phyloP scores from a whole-genome alignment of 2,113 vertebrate genomes.

The Pao palembangensis region DNA sequence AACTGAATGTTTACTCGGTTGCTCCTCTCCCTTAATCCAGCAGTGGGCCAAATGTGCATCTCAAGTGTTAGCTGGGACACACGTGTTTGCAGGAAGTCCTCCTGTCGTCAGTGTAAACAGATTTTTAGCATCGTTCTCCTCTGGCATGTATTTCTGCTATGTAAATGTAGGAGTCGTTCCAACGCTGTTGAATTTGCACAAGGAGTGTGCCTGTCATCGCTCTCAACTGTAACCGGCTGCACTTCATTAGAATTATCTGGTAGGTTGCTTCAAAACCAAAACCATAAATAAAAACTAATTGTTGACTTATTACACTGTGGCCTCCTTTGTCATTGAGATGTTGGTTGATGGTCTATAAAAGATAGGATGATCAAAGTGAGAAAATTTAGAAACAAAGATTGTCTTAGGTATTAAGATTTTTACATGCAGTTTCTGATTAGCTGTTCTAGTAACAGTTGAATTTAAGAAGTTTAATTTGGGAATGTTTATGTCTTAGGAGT shows the following conservation, averaged over 20 bases:
- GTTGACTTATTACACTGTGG: slow-evolving; percentile 58
- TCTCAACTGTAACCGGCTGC: slow-evolving; percentile 68
- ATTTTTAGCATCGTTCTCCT: slow-evolving; percentile 60
- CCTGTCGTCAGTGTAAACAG: slow-evolving; percentile 50
- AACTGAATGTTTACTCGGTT: not conserved
- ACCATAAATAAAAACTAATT: slow-evolving; percentile 64
- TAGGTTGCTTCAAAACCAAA: slow-evolving; percentile 71
- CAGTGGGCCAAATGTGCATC: slow-evolving; percentile 32
- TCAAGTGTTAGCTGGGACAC: slow-evolving; percentile 41
- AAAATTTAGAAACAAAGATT: not conserved
- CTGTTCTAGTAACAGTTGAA: too few relatives aligned
- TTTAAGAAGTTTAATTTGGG: too few relatives aligned
- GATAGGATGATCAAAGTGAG: not conserved
- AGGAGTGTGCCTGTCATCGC: slow-evolving; percentile 68
- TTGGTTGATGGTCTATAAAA: not conserved
- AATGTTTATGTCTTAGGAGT: too few relatives aligned
- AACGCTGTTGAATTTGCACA: slow-evolving; percentile 69
- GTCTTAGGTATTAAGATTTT: too few relatives aligned
- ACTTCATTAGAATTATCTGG: slow-evolving; percentile 63
- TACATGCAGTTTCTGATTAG: too few relatives aligned
- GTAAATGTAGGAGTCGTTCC: slow-evolving; percentile 61
- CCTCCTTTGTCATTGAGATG: slow-evolving; percentile 6
- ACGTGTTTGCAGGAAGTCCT: slow-evolving; percentile 42
- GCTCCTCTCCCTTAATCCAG: slow-evolving; percentile 17
- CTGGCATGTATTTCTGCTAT: slow-evolving; percentile 68